Evolutionary conservation across 1,140 invertebrate genomes (phyloP), one percentile per base, ranked within the genome.

Genomic region (Hermatobates lingyangjiaoensis): DNA sequence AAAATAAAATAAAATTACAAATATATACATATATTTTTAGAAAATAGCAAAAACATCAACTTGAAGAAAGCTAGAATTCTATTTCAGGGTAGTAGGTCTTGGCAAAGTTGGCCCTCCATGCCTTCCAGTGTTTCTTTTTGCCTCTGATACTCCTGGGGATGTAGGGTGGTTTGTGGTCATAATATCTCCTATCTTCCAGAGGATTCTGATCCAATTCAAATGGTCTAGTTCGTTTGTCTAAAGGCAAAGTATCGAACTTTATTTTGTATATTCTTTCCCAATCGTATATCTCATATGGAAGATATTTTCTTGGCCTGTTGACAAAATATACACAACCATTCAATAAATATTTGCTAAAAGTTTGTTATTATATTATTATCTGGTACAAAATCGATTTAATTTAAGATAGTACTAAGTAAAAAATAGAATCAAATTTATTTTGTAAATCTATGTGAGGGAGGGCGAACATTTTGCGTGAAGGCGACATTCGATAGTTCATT

Each of bases 251-350:
- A 15, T 57, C 30, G 48, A 56, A 59, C 27, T 57, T 47, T 7
- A 61, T 58, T 45, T 62, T 62, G 51, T 62, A 62, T 48, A 62
- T 62, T 24, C 56, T 38, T 28, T 62, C 60, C 60, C 60, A 62
- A 28, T 60, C 60, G 45, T 57, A 62, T 18, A 62, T 54, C 50
- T 62, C 59, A 20, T 58, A 58, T 10, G 46, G 28, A 2, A 58
- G 26, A 20, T 30, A 28, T 44, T 61, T 51, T 27, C 58, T 53
- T 12, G 58, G 58, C 27, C 57, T 47, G 24, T n/a, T 24, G 21
- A 23, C n/a, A 51, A n/a, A 18, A 45, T 42, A 20, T 42, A 12
- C 39, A 34, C 7, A 34, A 34, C 15, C 7, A 7, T 15, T 15
- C 15, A 34, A 34, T 15, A 7, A 34, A 15, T 7, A 15, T 34